These are phyloP conservation scores for Chloroclystis v-ata DNA, from an alignment of 2,888 invertebrate genomes.

Conservation along the genomic window DNA sequence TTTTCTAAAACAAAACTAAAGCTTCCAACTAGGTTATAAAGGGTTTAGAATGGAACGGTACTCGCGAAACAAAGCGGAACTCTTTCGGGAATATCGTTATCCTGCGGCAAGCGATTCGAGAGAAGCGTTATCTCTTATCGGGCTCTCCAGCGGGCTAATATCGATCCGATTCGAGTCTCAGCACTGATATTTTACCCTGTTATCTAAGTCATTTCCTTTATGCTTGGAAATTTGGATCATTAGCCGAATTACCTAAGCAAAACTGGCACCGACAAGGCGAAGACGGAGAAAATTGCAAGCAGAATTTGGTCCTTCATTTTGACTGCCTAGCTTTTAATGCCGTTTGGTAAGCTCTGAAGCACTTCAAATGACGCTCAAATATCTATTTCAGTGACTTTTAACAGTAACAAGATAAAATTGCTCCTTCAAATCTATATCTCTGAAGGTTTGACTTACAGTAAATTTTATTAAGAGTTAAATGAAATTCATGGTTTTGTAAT, in stretches of 20 bases:
- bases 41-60: slow-evolving; percentile 21
- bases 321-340: background rate
- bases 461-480: no score
- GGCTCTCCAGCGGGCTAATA: slow-evolving; percentile 26
- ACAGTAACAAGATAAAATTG: no score
- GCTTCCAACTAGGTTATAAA: slow-evolving; percentile 10
- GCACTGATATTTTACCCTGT: slow-evolving; percentile 25
- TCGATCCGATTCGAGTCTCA: slow-evolving; percentile 25
- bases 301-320: background rate
- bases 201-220: slow-evolving; percentile 19
- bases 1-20: background rate
- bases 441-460: no score
- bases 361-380: no score
- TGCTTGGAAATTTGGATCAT: slow-evolving; percentile 3
- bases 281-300: background rate
- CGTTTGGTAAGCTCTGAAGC: background rate
- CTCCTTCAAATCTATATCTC: no score
- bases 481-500: no score
- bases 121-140: slow-evolving; percentile 30
- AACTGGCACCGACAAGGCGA: background rate
- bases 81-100: slow-evolving; percentile 29
- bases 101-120: slow-evolving; percentile 28
- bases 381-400: no score
- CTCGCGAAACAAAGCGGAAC: slow-evolving; percentile 27
- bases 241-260: slow-evolving; percentile 2